phyloP scores from a whole-genome alignment of 2,113 vertebrate species.

The Spermophilus dauricus region DNA sequence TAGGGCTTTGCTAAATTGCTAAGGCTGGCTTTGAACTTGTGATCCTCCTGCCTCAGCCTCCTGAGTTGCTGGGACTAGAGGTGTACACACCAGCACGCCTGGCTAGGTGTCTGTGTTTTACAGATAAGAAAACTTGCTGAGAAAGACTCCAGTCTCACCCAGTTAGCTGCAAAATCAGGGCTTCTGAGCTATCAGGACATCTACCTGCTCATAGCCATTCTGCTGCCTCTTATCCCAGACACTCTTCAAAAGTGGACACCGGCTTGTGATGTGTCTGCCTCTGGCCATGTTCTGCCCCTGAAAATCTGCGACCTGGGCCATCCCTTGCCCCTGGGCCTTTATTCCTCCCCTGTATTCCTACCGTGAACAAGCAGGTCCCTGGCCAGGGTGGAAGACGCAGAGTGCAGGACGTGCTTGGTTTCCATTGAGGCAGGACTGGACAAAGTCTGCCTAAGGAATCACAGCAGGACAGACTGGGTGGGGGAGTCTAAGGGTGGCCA shows the following conservation, averaged over 20 bases:
- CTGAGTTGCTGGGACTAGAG: too few relatives aligned
- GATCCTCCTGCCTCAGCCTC: too few relatives aligned
- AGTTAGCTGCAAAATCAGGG: not conserved
- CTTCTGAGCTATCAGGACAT: not conserved
- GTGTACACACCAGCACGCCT: too few relatives aligned
- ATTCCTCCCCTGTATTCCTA: not conserved
- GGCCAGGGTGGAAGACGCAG: not conserved
- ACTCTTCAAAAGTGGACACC: not conserved
- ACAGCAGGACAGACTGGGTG: not conserved
- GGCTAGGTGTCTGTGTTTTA: not conserved
- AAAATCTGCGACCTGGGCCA: fast-evolving
- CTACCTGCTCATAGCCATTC: fast-evolving
- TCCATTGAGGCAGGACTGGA: not conserved
- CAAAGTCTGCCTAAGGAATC: not conserved
- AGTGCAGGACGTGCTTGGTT: fast-evolving
- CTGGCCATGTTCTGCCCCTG: not conserved
- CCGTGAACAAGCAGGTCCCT: not conserved
- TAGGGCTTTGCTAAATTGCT: too few relatives aligned
- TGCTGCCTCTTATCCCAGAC: not conserved
- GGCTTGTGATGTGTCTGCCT: not conserved
- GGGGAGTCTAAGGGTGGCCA: not conserved
- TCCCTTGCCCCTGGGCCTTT: not conserved
- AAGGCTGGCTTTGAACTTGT: too few relatives aligned
- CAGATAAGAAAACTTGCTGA: not conserved
- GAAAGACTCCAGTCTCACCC: not conserved